These are phyloP conservation scores for Drosophila repleta DNA, from an alignment of 1,140 invertebrate genomes.

Conservation along the genomic window DNA sequence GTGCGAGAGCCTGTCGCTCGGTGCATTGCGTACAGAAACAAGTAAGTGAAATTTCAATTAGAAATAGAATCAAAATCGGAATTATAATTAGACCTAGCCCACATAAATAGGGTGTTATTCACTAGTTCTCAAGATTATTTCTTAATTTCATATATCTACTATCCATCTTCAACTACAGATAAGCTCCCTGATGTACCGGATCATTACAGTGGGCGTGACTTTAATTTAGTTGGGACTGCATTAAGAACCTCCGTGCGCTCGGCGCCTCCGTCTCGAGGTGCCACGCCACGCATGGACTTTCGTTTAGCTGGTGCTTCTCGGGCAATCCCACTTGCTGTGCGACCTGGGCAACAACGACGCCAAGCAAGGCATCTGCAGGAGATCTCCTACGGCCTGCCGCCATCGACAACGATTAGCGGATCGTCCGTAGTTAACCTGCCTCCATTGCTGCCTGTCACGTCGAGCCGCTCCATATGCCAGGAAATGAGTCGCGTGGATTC, in stretches of 20 bases:
- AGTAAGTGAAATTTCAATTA: conserved; percentile 6
- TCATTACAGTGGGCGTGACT: neutral
- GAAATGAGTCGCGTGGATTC: too few species aligned
- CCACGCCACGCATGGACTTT: neutral
- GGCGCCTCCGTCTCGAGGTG: neutral
- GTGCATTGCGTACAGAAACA: neutral
- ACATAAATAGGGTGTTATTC: too few species aligned
- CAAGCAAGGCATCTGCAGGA: neutral
- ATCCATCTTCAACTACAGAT: neutral
- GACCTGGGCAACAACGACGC: neutral
- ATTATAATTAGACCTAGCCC: too few species aligned
- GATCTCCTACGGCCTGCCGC: neutral
- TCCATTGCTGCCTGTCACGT: neutral
- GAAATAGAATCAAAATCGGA: too few species aligned
- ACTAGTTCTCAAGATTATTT: too few species aligned
- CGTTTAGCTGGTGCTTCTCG: neutral
- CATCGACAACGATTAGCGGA: neutral
- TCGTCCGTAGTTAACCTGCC: too few species aligned
- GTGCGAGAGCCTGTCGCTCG: neutral
- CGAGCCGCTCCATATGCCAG: neutral
- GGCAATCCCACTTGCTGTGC: neutral
- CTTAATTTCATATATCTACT: too few species aligned
- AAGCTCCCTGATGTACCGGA: neutral
- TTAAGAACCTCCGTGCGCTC: neutral
- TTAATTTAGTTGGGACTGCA: conserved; percentile 4